A percentile compares a stretch with the other conserved stretches of the same genome.
These are phyloP conservation scores for Mustela nigripes DNA, from an alignment of 2,113 vertebrate species.

Conservation along the genomic window DNA sequence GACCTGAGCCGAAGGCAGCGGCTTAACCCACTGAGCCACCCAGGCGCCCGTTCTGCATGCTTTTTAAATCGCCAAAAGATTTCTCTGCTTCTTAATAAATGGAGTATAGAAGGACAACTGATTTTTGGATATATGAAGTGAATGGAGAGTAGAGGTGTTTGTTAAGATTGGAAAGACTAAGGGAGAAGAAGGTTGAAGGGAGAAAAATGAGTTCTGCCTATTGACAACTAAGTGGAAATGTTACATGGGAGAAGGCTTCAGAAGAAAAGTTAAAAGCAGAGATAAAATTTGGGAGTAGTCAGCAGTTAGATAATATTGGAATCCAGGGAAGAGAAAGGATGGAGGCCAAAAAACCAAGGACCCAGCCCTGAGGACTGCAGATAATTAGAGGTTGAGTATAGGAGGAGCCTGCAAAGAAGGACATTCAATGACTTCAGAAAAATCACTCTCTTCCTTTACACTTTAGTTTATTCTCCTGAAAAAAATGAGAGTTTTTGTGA, in stretches of 20 bases:
- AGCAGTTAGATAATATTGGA: not conserved
- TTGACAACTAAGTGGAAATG: not conserved
- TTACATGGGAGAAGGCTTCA: not conserved
- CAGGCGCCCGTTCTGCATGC: too few relatives aligned
- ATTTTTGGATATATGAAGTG: not conserved
- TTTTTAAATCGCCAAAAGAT: not conserved
- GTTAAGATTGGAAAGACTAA: not conserved
- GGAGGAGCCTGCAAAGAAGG: not conserved
- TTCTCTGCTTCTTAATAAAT: constrained; percentile 4
- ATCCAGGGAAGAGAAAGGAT: not conserved
- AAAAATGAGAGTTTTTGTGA: not conserved
- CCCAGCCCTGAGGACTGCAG: not conserved
- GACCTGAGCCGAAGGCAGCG: too few relatives aligned
- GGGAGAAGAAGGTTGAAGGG: not conserved
- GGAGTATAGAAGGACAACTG: not conserved
- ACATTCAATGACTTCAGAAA: not conserved
- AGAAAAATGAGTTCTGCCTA: not conserved
- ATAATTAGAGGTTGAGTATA: not conserved
- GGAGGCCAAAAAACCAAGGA: not conserved
- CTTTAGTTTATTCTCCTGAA: not conserved
- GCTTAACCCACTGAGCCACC: too few relatives aligned
- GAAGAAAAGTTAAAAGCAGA: not conserved
- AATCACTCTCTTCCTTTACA: not conserved
- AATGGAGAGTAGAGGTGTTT: not conserved
- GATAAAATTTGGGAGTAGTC: not conserved